phyloP scores from a whole-genome alignment of 2,113 vertebrate genomes.

The Henicopernis longicauda region DNA sequence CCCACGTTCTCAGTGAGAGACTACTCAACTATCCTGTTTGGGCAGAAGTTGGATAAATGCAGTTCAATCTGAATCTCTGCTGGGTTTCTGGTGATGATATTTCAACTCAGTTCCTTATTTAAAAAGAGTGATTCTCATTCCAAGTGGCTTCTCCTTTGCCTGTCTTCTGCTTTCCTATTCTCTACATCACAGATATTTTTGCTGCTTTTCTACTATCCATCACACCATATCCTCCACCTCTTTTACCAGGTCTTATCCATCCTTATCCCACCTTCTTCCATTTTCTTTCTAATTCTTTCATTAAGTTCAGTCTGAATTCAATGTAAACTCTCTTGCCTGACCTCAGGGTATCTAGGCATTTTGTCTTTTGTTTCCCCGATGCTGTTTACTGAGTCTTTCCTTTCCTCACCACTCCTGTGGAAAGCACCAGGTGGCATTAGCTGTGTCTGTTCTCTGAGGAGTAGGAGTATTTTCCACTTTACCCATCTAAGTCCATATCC shows the following conservation, averaged over 20 bases:
- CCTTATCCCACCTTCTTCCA: background rate
- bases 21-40: background rate
- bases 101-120: background rate
- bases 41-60: background rate
- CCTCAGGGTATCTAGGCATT: background rate
- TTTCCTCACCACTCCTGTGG: background rate
- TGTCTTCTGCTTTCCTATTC: background rate
- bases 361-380: background rate
- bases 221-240: background rate
- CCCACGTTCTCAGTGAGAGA: background rate
- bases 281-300: background rate
- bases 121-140: background rate
- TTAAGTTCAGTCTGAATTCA: background rate
- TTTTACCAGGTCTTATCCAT: background rate
- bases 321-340: background rate
- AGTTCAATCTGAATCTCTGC: background rate
- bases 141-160: background rate
- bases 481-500: background rate
- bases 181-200: background rate
- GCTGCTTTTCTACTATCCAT: background rate
- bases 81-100: background rate
- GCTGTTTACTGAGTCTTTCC: background rate
- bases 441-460: background rate
- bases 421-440: background rate
- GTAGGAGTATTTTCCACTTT: background rate